phyloP scores from a whole-genome alignment of 2,888 invertebrate species.

The Anorthoa munda region DNA sequence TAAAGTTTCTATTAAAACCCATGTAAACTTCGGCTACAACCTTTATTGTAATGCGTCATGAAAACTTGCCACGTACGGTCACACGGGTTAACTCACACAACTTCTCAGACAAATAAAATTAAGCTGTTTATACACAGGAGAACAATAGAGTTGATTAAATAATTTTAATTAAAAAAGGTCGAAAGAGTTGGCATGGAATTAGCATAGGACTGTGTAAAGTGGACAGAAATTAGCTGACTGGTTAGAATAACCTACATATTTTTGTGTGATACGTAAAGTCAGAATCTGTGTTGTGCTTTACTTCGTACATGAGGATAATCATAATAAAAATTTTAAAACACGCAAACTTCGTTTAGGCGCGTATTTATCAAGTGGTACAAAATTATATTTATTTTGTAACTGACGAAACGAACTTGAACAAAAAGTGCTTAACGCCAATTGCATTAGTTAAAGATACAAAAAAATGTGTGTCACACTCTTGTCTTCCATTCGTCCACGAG shows the following conservation, averaged over 20 bases:
- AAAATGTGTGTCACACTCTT: too few species aligned
- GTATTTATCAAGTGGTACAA: too few species aligned
- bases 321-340: not conserved
- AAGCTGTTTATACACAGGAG: conserved; percentile 49
- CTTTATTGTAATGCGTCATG: conserved; percentile 33
- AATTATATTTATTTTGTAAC: too few species aligned
- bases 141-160: conserved; percentile 29
- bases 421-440: too few species aligned
- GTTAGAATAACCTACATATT: not conserved
- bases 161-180: conserved; percentile 51
- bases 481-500: too few species aligned
- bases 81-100: conserved; percentile 31
- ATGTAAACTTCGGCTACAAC: conserved; percentile 1
- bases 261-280: not conserved
- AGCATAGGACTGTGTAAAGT: conserved; percentile 18
- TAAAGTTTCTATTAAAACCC: conserved; percentile 22
- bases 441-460: too few species aligned
- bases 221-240: not conserved
- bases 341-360: too few species aligned
- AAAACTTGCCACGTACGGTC: conserved; percentile 35
- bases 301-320: not conserved
- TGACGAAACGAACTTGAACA: too few species aligned
- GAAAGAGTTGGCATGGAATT: conserved; percentile 8
- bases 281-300: not conserved
- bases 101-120: conserved; percentile 56